phyloP scores from a whole-genome alignment of 2,113 vertebrate genomes.

The Ictalurus furcatus region DNA sequence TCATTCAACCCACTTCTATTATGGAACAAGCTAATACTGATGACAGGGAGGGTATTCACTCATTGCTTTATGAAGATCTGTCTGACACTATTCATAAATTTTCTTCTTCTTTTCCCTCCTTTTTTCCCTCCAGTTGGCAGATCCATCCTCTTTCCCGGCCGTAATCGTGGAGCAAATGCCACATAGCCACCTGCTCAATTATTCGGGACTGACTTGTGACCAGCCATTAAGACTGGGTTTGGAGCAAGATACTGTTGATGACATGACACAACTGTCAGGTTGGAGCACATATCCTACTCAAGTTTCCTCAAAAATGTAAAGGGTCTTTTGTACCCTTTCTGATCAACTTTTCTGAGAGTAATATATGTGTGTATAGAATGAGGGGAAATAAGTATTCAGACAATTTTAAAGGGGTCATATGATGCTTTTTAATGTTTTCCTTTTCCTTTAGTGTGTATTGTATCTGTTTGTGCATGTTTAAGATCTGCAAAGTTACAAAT shows the following conservation, averaged over 20 bases:
- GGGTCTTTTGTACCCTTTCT: neutral
- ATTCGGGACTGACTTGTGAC: conserved; percentile 83
- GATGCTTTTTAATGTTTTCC: no score
- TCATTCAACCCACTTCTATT: conserved; percentile 41
- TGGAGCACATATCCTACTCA: neutral
- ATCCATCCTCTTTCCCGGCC: conserved; percentile 84
- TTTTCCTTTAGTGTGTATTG: no score
- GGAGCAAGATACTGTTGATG: conserved; percentile 32
- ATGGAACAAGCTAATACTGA: conserved; percentile 38
- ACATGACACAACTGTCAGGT: conserved; percentile 37
- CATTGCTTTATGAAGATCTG: conserved; percentile 21
- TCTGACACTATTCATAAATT: neutral
- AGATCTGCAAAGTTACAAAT: no score
- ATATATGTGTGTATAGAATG: neutral
- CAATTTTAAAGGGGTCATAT: neutral
- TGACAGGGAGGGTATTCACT: conserved; percentile 23
- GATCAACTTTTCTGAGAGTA: neutral
- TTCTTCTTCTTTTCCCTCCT: neutral
- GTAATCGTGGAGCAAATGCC: conserved; percentile 93
- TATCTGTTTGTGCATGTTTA: no score
- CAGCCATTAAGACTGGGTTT: conserved; percentile 73
- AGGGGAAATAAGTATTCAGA: neutral
- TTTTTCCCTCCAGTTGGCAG: conserved; percentile 73
- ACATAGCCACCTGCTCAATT: conserved; percentile 83
- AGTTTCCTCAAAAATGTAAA: neutral